A percentile compares a stretch with the other conserved stretches of the same genome.
These are phyloP conservation scores for Macrochelys suwanniensis DNA, from an alignment of 2,797 vertebrate species.

Conservation along the genomic window DNA sequence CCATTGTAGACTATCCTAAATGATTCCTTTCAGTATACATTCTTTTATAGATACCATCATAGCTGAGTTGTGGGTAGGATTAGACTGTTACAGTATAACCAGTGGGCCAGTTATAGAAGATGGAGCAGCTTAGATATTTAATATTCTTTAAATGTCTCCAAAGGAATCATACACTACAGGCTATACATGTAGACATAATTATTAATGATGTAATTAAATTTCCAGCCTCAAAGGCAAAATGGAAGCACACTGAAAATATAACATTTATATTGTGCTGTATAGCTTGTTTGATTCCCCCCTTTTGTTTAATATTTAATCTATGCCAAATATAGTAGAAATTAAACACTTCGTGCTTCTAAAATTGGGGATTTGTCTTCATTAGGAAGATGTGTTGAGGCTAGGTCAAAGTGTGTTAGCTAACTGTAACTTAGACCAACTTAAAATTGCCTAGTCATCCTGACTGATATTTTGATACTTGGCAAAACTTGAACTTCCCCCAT, in stretches of 20 bases:
- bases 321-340: slow-evolving; percentile 66
- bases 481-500: background rate
- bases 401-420: slow-evolving; percentile 42
- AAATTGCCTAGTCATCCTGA: background rate
- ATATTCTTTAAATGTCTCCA: slow-evolving; percentile 71
- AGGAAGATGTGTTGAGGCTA: slow-evolving; percentile 39
- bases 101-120: slow-evolving; percentile 68
- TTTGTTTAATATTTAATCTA: slow-evolving; percentile 64
- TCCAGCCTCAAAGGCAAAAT: slow-evolving; percentile 68
- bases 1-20: slow-evolving; percentile 19
- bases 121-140: slow-evolving; percentile 72
- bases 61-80: slow-evolving; percentile 29
- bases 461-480: background rate
- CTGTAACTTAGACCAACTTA: slow-evolving; percentile 39
- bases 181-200: slow-evolving; percentile 68
- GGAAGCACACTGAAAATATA: slow-evolving; percentile 59
- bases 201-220: slow-evolving; percentile 81
- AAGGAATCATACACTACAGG: slow-evolving; percentile 53
- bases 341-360: slow-evolving; percentile 37
- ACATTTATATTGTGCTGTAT: slow-evolving; percentile 72
- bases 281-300: slow-evolving; percentile 51
- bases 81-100: slow-evolving; percentile 61
- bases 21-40: slow-evolving; percentile 31
- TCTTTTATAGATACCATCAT: slow-evolving; percentile 6
- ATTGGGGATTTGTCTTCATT: slow-evolving; percentile 47